These are phyloP conservation scores for Mimas tiliae DNA, from an alignment of 2,888 invertebrate species.

Conservation along the genomic window DNA sequence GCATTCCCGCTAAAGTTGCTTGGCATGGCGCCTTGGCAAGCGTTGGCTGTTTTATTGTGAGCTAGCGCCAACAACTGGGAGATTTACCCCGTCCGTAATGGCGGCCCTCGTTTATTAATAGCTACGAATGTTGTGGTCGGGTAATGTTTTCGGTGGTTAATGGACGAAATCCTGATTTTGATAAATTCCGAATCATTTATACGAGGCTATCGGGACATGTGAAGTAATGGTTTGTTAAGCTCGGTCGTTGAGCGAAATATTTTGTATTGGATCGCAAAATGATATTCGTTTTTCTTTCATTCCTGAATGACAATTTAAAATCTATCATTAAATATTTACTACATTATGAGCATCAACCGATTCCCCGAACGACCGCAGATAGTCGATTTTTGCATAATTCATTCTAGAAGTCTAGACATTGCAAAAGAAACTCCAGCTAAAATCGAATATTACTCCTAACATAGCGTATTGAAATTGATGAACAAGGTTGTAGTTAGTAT, in stretches of 20 bases:
- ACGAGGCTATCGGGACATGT: slow-evolving; percentile 35
- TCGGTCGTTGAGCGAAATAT: neutral
- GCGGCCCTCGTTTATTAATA: slow-evolving; percentile 63
- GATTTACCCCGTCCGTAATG: slow-evolving; percentile 68
- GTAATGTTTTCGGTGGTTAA: slow-evolving; percentile 60
- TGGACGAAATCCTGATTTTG: slow-evolving; percentile 60
- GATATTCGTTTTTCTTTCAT: neutral
- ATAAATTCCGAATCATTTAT: slow-evolving; percentile 56
- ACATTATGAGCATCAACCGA: too few relatives aligned
- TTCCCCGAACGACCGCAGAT: too few relatives aligned
- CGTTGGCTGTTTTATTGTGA: slow-evolving; percentile 65
- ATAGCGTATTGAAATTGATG: neutral
- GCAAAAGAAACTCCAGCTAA: too few relatives aligned
- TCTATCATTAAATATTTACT: neutral
- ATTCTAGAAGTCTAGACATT: too few relatives aligned
- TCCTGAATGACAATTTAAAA: neutral
- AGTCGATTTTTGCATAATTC: too few relatives aligned
- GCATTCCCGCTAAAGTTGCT: slow-evolving; percentile 58
- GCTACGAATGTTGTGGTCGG: slow-evolving; percentile 58
- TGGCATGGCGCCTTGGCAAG: slow-evolving; percentile 71
- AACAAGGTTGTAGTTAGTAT: neutral
- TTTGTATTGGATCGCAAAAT: neutral
- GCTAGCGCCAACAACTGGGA: slow-evolving; percentile 66
- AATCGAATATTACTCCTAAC: too few relatives aligned
- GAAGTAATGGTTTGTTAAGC: slow-evolving; percentile 33